Conservation (phyloP, 2,113 vertebrate genomes). For the Hippoglossus stenolepis region DNA sequence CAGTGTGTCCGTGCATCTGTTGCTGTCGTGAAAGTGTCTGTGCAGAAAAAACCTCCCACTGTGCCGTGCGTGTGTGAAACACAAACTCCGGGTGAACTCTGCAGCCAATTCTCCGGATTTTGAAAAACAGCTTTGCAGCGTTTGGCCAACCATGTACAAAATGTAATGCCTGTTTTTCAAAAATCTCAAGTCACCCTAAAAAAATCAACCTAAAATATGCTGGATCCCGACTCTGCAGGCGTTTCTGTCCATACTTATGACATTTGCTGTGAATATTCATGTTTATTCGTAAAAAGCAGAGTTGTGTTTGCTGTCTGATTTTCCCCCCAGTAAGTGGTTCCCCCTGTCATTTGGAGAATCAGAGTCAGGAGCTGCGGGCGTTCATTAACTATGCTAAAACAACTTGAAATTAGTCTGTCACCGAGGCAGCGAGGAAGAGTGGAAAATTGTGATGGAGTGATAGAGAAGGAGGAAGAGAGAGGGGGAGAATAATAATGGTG, state of each 20-base stretch:
- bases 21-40: too few relatives aligned
- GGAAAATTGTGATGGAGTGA: slow-evolving; percentile 18
- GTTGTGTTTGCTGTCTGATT: background rate
- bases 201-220: too few relatives aligned
- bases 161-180: too few relatives aligned
- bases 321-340: background rate
- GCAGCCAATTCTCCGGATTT: too few relatives aligned
- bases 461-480: background rate
- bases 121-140: too few relatives aligned
- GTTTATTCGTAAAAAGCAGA: background rate
- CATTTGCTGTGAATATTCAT: background rate
- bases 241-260: too few relatives aligned
- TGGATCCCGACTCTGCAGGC: background rate
- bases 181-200: too few relatives aligned
- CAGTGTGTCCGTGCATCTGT: too few relatives aligned
- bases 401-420: slow-evolving; percentile 36
- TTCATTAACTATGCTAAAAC: slow-evolving; percentile 27
- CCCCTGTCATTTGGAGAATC: slow-evolving; percentile 6
- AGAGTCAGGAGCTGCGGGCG: slow-evolving; percentile 14
- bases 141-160: too few relatives aligned
- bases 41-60: too few relatives aligned
- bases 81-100: too few relatives aligned
- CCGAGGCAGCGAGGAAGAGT: slow-evolving; percentile 2
- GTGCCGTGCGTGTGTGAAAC: too few relatives aligned
- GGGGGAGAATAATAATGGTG: slow-evolving; percentile 8